Percentiles rank a stretch among this genome's conserved stretches.
Conservation (phyloP, 1,140 invertebrate genomes). For the Drosophila ogumai region DNA sequence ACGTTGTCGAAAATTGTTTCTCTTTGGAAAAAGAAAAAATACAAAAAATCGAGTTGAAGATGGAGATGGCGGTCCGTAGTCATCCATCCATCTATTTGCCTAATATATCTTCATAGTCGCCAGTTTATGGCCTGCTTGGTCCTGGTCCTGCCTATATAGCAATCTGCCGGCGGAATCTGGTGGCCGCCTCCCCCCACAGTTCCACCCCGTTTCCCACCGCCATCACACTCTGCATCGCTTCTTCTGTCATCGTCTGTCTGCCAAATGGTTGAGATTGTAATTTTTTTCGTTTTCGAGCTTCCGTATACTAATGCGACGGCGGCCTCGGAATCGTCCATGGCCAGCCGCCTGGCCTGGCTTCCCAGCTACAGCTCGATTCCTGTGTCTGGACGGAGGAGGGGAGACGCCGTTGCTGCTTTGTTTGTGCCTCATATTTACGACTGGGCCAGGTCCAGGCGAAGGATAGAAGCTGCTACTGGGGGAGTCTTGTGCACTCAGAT, state of each 20-base stretch:
- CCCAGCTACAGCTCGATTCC: slow-evolving; percentile 27
- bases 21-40: slow-evolving; percentile 8
- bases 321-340: slow-evolving; percentile 30
- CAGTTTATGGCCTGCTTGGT: slow-evolving; percentile 71
- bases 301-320: slow-evolving; percentile 75
- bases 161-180: slow-evolving; percentile 51
- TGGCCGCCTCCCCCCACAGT: slow-evolving; percentile 2
- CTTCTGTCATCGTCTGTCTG: slow-evolving; percentile 74
- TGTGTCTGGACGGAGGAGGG: slow-evolving; percentile 33
- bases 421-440: slow-evolving; percentile 82
- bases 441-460: slow-evolving; percentile 27
- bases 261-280: slow-evolving; percentile 74
- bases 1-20: slow-evolving; percentile 74
- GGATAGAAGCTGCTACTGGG: slow-evolving; percentile 25
- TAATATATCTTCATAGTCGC: slow-evolving; percentile 84
- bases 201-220: slow-evolving; percentile 22
- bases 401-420: slow-evolving; percentile 50
- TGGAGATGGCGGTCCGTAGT: slow-evolving; percentile 36
- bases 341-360: slow-evolving; percentile 21
- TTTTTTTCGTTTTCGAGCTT: slow-evolving; percentile 54
- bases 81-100: slow-evolving; percentile 78
- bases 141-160: slow-evolving; percentile 13
- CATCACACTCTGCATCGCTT: slow-evolving; percentile 27
- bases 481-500: not conserved
- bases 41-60: slow-evolving; percentile 2